phyloP scores from a whole-genome alignment of 2,797 vertebrate species.

The Xiphorhynchus erythropygius region DNA sequence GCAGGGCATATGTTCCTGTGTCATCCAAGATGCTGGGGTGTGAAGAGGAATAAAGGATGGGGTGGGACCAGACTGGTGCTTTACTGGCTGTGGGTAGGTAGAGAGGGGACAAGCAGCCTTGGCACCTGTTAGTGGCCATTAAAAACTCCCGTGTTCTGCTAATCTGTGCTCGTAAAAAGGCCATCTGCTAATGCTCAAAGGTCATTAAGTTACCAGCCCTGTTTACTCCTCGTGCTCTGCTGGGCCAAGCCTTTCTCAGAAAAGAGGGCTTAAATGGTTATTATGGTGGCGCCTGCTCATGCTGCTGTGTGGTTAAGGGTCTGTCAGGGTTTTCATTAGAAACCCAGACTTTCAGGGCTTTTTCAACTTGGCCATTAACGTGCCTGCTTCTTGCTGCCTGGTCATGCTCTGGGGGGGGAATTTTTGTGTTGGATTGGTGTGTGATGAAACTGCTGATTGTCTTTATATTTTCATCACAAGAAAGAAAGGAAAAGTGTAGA shows the following conservation, averaged over 20 bases:
- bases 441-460: background rate
- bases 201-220: conserved; percentile 78
- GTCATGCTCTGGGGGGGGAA: background rate
- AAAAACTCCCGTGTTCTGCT: conserved; percentile 73
- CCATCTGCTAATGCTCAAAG: conserved; percentile 82
- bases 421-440: background rate
- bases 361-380: conserved; percentile 21
- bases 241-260: conserved; percentile 57
- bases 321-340: conserved; percentile 53
- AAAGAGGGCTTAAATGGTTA: conserved; percentile 63
- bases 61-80: background rate
- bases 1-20: background rate
- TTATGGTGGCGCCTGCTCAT: conserved; percentile 52
- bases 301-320: background rate
- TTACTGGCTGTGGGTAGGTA: conserved; percentile 2
- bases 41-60: background rate
- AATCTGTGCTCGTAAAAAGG: conserved; percentile 80
- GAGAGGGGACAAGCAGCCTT: conserved; percentile 47
- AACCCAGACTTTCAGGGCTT: background rate
- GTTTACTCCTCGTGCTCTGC: conserved; percentile 67
- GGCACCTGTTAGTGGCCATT: conserved; percentile 77
- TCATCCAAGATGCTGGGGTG: background rate
- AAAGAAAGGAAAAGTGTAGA: background rate
- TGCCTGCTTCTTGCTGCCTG: background rate
- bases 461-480: background rate